Evolutionary conservation across 1,140 invertebrate species (phyloP), one percentile per base, ranked within the genome.

Genomic region (Drosophila rhopaloa): DNA sequence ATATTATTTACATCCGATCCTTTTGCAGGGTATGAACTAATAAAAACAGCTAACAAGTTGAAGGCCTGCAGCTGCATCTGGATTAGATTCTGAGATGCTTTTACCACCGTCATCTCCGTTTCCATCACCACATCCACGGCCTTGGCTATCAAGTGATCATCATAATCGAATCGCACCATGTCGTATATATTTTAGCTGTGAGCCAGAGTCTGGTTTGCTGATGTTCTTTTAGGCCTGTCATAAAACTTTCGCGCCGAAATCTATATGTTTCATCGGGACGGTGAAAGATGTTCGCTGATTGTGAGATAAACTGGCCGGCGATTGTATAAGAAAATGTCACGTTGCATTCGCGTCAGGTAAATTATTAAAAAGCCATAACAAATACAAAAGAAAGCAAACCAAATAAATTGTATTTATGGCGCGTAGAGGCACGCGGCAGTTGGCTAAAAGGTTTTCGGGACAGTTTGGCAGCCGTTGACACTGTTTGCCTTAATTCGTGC

Each of bases 181-280:
- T 19, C 32, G 11, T 40, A 11, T 13, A 46, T 66, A 5, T 32
- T 14, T 40, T 61, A 35, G 47, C 44, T 73, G 32, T 68, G 37
- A 32, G 37, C 2, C 16, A 14, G n/a, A 27, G 27, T 44, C 40
- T 35, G n/a, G 38, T 24, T 43, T 54, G 60, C 11, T 19, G 24
- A 37, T 43, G 66, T 74, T 84, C 78, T 74, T 46, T 57, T 86
- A 88, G 83, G 79, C 83, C 66, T 81, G 79, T 63, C 66, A 56
- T 63, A 76, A 88, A 88, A 86, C 83, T 86, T 86, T 86, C 83
- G 79, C 83, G 65, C 74, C 59, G 83, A 79, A 88, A 88, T 86
- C 83, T 86, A 86, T 82, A 82, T 86, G 57, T 86, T 88, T 88
- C 83, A 86, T 88, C 83, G 55, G 40, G 63, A 68, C 70, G 79